Base-by-base conservation (phyloP, 2,888 invertebrate species). In the Cynaeus angustus region DNA sequence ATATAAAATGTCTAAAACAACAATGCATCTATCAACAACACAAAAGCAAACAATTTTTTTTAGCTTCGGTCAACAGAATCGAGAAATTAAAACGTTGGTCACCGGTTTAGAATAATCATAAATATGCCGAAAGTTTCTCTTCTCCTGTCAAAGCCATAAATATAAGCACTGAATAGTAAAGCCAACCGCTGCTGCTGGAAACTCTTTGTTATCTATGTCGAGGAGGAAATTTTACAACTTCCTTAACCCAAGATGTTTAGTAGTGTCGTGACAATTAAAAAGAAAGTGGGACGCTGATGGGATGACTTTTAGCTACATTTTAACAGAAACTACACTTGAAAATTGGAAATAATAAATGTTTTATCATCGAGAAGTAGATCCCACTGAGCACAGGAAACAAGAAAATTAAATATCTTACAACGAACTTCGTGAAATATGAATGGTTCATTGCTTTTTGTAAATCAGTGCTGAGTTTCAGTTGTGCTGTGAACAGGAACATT, bases 1-100 rank as follows among this genome's bases (percentile, higher is more conserved):
- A 64, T 64, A 64, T 64, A 64, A 64, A 64, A 64, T 64, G 64
- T 45, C 64, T 64, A 53, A 52, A 64, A 64, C 64, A 64, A 64
- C 64, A 64, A 64, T 64, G 30, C 64, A 53, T 53, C 53, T 48
- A 62, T 62, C 62, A 50, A 50, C 48, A 21, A 16, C 62, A 50
- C 37, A 62, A 62, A 62, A 33, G 13, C 21, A 38, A 33, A 48
- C 30, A 46, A 26, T 43, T 43, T 43, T 59, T 45, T 59, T 26
- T 16, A 26, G 45, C 45, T 14, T 10, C 46, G 45, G 59, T 59
- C 59, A 46, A 28, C 45, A 14, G 30, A 6, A 50, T 28, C n/a
- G 2, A 41, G 41, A 41, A 45, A 59, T 59, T 59, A 46, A 59
- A 59, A 45, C 30, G 12, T 59, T 28, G 45, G 45, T 33, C 30